Conservation (phyloP, 2,113 vertebrate genomes). For the Neotoma lepida region DNA sequence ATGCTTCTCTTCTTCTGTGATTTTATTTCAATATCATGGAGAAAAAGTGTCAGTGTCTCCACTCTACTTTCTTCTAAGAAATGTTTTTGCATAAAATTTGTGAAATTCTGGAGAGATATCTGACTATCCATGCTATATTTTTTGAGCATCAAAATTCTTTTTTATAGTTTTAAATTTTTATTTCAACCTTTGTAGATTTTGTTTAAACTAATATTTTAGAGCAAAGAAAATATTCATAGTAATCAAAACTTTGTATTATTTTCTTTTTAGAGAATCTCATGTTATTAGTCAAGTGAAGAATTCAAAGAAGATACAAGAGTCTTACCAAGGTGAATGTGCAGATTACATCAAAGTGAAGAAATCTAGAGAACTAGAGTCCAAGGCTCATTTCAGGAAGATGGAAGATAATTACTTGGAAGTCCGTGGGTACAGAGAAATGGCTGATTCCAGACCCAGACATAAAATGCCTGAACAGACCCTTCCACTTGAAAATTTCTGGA, state of each 20-base stretch:
- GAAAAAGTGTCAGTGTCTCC: background rate
- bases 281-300: slow-evolving; percentile 82
- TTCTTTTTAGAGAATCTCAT: slow-evolving; percentile 86
- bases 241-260: slow-evolving; percentile 60
- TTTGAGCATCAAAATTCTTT: slow-evolving; percentile 21
- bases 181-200: background rate
- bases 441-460: background rate
- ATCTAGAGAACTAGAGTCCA: slow-evolving; percentile 82
- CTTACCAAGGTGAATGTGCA: slow-evolving; percentile 87
- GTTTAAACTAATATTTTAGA: slow-evolving; percentile 43
- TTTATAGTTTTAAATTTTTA: slow-evolving; percentile 13
- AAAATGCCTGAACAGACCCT: slow-evolving; percentile 51
- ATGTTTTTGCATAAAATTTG: slow-evolving; percentile 27
- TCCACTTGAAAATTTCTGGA: slow-evolving; percentile 55
- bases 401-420: slow-evolving; percentile 66
- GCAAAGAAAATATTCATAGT: slow-evolving; percentile 62
- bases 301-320: slow-evolving; percentile 85
- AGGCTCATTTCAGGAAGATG: slow-evolving; percentile 75
- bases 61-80: background rate
- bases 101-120: background rate
- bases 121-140: background rate
- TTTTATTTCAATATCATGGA: background rate
- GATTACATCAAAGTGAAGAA: slow-evolving; percentile 88
- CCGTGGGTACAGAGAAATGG: slow-evolving; percentile 54
- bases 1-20: background rate